A percentile compares a stretch with the other conserved stretches of the same genome.
phyloP scores from a whole-genome alignment of 2,888 invertebrate genomes.

The Ecdyonurus torrentis region DNA sequence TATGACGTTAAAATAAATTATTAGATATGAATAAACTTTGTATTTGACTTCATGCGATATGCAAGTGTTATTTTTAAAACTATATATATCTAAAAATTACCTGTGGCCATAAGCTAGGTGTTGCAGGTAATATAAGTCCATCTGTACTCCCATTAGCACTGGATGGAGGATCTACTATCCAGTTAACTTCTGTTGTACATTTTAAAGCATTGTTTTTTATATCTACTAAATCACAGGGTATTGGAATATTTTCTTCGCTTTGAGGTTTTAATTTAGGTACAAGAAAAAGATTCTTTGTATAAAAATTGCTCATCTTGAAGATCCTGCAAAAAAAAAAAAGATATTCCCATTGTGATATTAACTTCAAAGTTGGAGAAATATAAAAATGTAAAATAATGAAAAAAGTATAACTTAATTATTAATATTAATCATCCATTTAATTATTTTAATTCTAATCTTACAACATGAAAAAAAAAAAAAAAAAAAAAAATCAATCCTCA shows the following conservation, averaged over 20 bases:
- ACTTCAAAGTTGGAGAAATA: too few species aligned
- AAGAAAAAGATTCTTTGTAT: not conserved
- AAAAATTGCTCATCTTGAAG: not conserved
- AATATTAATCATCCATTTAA: too few species aligned
- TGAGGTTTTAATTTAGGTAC: not conserved
- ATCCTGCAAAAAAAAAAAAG: not conserved
- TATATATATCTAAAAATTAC: not conserved
- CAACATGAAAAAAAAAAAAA: too few species aligned
- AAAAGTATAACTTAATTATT: too few species aligned
- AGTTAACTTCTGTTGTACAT: not conserved
- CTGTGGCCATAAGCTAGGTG: not conserved
- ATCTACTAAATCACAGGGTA: not conserved
- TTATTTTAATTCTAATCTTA: too few species aligned
- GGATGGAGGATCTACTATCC: not conserved
- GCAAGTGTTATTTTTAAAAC: not conserved
- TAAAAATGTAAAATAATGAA: too few species aligned
- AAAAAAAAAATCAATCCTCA: too few species aligned
- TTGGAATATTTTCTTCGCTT: not conserved
- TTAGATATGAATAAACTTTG: too few species aligned
- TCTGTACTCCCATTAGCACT: not conserved
- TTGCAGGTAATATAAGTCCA: not conserved
- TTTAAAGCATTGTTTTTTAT: not conserved
- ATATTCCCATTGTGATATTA: too few species aligned
- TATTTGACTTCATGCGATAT: too few species aligned
- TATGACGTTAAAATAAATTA: too few species aligned